These are phyloP conservation scores for Timandra comae DNA, from an alignment of 2,888 invertebrate species.

Conservation along the genomic window DNA sequence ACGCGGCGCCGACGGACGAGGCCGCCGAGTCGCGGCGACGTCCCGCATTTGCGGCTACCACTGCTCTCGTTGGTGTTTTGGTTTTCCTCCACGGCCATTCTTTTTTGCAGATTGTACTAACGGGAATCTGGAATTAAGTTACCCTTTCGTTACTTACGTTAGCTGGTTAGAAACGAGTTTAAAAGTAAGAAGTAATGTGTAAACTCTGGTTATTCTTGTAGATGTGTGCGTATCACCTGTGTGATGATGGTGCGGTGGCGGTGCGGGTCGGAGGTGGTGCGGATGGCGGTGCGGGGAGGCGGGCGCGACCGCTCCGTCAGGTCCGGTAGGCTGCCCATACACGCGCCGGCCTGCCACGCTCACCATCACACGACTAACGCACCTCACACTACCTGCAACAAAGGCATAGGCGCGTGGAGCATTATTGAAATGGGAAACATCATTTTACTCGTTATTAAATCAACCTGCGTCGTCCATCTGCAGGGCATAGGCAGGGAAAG, in stretches of 20 bases:
- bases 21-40: conserved; percentile 82
- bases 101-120: conserved; percentile 61
- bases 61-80: conserved; percentile 37
- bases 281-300: conserved; percentile 49
- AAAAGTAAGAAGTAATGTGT: too few species aligned
- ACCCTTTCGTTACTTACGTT: too few species aligned
- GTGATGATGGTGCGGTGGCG: conserved; percentile 50
- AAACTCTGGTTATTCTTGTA: too few species aligned
- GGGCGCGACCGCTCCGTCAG: conserved; percentile 70
- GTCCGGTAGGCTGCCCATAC: conserved; percentile 74
- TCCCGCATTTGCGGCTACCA: conserved; percentile 30
- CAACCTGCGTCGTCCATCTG: too few species aligned
- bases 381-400: too few species aligned
- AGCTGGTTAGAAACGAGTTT: too few species aligned
- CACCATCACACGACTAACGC: background rate
- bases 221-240: too few species aligned
- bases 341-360: conserved; percentile 26
- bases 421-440: too few species aligned
- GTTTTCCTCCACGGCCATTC: conserved; percentile 70
- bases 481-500: too few species aligned
- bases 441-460: too few species aligned
- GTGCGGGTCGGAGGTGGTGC: conserved; percentile 67
- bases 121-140: conserved; percentile 60
- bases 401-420: too few species aligned
- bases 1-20: conserved; percentile 85